Evolutionary conservation across 2,113 vertebrate genomes (phyloP).

Genomic region (Elaphurus davidianus): DNA sequence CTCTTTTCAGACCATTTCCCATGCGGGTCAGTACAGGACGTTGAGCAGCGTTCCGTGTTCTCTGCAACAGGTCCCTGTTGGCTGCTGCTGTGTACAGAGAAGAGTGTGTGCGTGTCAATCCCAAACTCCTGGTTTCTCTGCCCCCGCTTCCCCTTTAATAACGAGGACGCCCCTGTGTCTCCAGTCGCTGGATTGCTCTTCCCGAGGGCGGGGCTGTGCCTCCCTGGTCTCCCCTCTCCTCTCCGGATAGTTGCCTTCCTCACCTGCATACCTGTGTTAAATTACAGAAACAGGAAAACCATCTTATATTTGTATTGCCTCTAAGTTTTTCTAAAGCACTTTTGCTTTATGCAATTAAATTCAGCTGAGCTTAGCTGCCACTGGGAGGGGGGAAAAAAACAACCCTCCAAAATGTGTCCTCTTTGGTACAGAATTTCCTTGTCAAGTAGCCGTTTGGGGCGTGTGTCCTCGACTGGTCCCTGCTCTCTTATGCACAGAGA

Average conservation of each 20-base stretch:
- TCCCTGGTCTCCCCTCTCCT: neutral
- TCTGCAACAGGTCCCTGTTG: neutral
- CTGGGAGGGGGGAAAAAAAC: neutral
- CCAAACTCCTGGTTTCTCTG: neutral
- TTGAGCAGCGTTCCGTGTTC: neutral
- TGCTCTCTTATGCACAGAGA: neutral
- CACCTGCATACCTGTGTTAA: neutral
- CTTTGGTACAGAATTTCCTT: neutral
- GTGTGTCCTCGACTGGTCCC: neutral
- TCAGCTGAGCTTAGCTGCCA: neutral
- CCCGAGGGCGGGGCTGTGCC: neutral
- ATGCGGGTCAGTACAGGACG: fast-evolving
- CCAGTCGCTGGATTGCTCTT: neutral
- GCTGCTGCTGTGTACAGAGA: neutral
- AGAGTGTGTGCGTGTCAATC: neutral
- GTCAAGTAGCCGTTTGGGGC: neutral
- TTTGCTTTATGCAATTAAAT: neutral
- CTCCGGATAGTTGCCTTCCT: neutral
- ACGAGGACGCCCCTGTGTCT: neutral
- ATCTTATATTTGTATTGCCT: neutral
- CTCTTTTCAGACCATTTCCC: neutral
- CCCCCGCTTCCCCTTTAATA: neutral
- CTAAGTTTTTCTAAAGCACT: neutral
- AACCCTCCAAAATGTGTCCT: neutral
- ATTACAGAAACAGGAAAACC: neutral